Base-by-base conservation (phyloP, 2,797 vertebrate genomes). In the Labroides dimidiatus region DNA sequence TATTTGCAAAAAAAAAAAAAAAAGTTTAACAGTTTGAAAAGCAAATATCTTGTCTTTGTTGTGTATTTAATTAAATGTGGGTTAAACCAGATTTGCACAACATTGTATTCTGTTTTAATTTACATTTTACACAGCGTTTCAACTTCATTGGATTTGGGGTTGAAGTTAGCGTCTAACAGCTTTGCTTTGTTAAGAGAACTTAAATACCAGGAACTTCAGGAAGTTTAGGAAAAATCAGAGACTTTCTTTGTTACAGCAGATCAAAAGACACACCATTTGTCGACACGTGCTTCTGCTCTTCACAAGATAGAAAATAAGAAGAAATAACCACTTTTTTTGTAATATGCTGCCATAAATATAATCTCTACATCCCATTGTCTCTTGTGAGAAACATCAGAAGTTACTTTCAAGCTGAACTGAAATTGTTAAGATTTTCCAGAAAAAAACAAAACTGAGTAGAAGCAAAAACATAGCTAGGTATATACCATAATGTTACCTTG, bases 341-440 rank as follows among this genome's bases (percentile, higher is more conserved):
- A 71, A 67, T 51, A 71, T 48, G 30, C 55, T 49, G 43, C 37
- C 55, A 62, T 68, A 61, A 83, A 71, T 43, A 45, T 37, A 45
- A 75, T 62, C 58, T 36, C 44, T 52, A 54, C 13, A n/a, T 58
- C 30, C 19, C 20, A 3, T 15, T 58, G 70, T 66, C 57, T 27
- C 24, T 27, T 27, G 24, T 27, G 36, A 73, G 64, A 30, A 41
- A 48, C 49, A 69, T 21, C 37, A 63, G 30, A 37, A 45, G 42
- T 64, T 72, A 24, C 69, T 66, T 65, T 14, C 57, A 55, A 33
- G 64, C 50, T 56, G 27, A 76, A 69, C 48, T 76, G 66, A 78
- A 54, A 67, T 37, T 75, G 65, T 58, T 39, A 71, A 50, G 54
- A 72, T 72, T 65, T 15, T 65, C 41, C 57, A 63, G 54, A 44